These are phyloP conservation scores for Phyllotreta cruciferae DNA, from an alignment of 2,888 invertebrate genomes.

Conservation along the genomic window DNA sequence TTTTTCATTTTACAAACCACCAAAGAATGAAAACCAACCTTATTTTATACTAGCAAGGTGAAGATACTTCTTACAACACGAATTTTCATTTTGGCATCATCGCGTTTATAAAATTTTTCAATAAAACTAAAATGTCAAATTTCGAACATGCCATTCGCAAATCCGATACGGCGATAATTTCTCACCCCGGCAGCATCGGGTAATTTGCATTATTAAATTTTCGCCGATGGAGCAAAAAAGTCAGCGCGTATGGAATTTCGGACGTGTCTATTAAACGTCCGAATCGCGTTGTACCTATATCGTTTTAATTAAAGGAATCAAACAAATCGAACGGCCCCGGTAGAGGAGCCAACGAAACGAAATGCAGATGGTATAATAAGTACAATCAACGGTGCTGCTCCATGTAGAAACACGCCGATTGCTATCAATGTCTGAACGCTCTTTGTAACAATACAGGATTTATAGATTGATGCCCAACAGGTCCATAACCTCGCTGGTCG, in stretches of 20 bases:
- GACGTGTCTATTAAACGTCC: background rate
- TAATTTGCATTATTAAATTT: constrained; percentile 7
- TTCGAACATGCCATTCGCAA: too few species aligned
- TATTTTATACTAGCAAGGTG: too few species aligned
- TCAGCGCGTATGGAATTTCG: background rate
- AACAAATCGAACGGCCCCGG: constrained; percentile 15
- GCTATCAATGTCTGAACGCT: constrained; percentile 46
- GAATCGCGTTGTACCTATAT: background rate
- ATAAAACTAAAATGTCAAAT: too few species aligned
- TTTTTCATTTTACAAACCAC: background rate
- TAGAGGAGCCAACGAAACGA: constrained; percentile 22
- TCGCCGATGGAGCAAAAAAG: constrained; percentile 1
- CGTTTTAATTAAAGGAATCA: background rate
- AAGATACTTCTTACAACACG: too few species aligned
- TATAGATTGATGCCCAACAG: constrained; percentile 52
- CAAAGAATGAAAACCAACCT: background rate
- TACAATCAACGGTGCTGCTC: constrained; percentile 30
- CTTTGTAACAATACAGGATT: constrained; percentile 48
- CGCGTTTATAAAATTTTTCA: too few species aligned
- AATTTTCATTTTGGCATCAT: too few species aligned
- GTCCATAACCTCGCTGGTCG: constrained; percentile 50
- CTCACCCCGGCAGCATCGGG: background rate
- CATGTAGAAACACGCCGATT: constrained; percentile 43
- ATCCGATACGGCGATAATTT: too few species aligned
- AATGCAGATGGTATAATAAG: constrained; percentile 23